These are phyloP conservation scores for Cariama cristata DNA, from an alignment of 2,113 vertebrate species.

Conservation along the genomic window DNA sequence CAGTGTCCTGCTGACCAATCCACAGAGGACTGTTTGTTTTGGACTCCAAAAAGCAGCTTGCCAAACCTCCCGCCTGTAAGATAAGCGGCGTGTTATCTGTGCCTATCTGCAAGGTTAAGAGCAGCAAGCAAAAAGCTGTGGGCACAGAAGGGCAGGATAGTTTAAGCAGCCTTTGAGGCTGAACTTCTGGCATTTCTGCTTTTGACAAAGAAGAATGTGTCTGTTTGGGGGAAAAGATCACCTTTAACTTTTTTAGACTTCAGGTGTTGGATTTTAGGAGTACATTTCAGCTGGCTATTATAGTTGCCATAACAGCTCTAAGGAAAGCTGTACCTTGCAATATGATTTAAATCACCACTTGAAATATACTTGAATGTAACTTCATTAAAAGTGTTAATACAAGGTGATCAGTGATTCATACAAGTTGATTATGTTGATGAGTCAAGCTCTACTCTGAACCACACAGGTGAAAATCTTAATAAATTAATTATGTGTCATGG, in stretches of 20 bases:
- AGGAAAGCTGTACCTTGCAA: not conserved
- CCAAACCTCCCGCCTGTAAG: slow-evolving; percentile 21
- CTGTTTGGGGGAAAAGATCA: not conserved
- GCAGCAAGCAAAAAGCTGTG: not conserved
- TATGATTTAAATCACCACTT: not conserved
- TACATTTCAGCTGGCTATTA: not conserved
- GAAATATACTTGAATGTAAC: not conserved
- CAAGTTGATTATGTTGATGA: not conserved
- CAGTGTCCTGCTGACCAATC: not conserved
- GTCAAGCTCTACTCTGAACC: not conserved
- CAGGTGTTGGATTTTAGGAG: not conserved
- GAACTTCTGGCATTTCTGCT: not conserved
- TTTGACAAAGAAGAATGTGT: not conserved
- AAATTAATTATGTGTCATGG: not conserved
- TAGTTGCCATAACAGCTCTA: not conserved
- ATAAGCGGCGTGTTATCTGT: not conserved
- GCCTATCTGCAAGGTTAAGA: not conserved
- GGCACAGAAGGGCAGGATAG: not conserved
- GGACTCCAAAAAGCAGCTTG: not conserved
- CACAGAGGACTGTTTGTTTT: not conserved
- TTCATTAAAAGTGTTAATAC: not conserved
- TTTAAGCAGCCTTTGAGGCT: not conserved
- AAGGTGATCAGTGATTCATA: not conserved
- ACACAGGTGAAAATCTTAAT: not conserved
- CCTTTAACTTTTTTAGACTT: not conserved